Evolutionary conservation across 2,797 vertebrate species (phyloP).

Genomic region (Acrocephalus scirpaceus): DNA sequence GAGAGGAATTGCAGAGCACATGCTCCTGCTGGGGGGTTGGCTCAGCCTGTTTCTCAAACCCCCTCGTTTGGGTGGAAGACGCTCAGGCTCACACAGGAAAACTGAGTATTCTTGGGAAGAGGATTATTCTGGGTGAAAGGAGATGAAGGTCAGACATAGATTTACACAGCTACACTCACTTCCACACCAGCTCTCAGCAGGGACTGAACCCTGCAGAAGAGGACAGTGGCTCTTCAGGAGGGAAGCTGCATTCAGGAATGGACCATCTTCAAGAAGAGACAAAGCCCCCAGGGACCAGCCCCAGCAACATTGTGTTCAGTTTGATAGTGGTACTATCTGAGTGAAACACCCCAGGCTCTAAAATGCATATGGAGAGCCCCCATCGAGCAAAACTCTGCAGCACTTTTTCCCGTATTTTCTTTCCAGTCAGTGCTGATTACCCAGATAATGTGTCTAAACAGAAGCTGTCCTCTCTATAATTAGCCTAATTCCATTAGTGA

Average conservation of each 20-base stretch:
- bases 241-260: background rate
- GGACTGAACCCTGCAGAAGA: background rate
- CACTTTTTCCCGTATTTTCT: constrained; percentile 68
- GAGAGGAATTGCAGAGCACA: constrained; percentile 23
- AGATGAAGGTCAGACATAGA: constrained; percentile 1
- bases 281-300: background rate
- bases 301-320: background rate
- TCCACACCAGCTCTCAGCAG: background rate
- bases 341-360: constrained; percentile 38
- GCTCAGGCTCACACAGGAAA: background rate
- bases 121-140: background rate
- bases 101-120: background rate
- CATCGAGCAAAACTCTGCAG: constrained; percentile 56
- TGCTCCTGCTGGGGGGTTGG: background rate
- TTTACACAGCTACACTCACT: background rate
- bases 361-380: constrained; percentile 48
- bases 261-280: background rate
- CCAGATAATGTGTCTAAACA: constrained; percentile 77
- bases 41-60: background rate
- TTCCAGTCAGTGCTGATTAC: constrained; percentile 75
- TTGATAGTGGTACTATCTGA: background rate
- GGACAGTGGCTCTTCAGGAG: background rate
- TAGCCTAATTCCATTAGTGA: constrained; percentile 78
- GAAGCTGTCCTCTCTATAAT: constrained; percentile 78
- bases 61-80: background rate